Base-by-base conservation (phyloP, 1,140 invertebrate genomes). In the Drosophila baimaii region DNA sequence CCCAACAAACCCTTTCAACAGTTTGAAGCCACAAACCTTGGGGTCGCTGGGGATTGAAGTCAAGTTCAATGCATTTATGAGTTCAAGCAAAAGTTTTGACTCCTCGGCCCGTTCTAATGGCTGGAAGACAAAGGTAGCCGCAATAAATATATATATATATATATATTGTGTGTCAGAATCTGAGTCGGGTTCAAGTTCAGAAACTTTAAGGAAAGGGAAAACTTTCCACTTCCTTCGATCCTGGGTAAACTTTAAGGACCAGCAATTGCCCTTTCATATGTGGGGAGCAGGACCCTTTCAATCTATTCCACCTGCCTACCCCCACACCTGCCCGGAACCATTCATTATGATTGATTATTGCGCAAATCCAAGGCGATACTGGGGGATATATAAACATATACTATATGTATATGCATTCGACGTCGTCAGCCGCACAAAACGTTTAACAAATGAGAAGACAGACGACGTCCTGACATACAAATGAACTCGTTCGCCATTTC, bases 281-380 rank as follows among this genome's bases (percentile, higher is more conserved):
- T 52, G 51, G 46, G 19, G 37, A 41, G 43, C 27, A 44, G 15
- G 33, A 46, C 37, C 65, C 68, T 46, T 54, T 37, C 27, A 27
- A 25, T n/a, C 31, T 15, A 35, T 37, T 54, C 23, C 63, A 29
- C 31, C 29, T 70, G 35, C 54, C 61, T n/a, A n/a, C n/a, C n/a
- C n/a, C n/a, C n/a, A 49, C 51, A 47, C 68, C 65, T 72, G 66
- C 41, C 27, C 69, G 19, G 15, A 13, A 39, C 62, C 65, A 83
- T 83, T 77, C 63, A 77, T 78, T 84, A 89, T 89, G 84, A 90
- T 89, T 89, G 85, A 89, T 89, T 89, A 89, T 78, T 72, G 69
- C 68, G 66, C 33, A 72, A 72, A 72, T 72, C 66, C 73, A 64
- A 64, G 31, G 43, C 51, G 43, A 79, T 70, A 51, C 33, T 56